Conservation (phyloP, 2,797 vertebrate species). For the Caiman crocodilus region DNA sequence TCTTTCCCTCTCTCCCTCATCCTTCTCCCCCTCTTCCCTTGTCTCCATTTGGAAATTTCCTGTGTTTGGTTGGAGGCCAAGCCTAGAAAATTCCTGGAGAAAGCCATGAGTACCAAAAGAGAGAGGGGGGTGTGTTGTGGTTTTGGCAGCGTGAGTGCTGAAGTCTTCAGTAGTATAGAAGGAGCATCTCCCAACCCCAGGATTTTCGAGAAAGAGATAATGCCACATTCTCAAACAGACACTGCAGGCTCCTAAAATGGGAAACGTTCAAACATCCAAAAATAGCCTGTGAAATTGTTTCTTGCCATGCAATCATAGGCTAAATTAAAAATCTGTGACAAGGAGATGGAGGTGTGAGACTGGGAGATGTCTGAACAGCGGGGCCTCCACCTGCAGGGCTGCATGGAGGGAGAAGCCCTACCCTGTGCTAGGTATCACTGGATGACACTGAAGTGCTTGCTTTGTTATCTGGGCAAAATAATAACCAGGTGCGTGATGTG, state of each 20-base stretch:
- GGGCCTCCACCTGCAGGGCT: conserved; percentile 16
- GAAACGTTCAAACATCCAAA: neutral
- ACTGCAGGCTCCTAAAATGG: neutral
- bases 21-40: no score
- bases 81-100: neutral
- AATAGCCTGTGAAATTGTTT: neutral
- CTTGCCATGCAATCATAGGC: neutral
- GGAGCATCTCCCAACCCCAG: neutral
- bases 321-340: conserved; percentile 15
- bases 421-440: neutral
- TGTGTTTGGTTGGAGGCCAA: neutral
- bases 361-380: neutral
- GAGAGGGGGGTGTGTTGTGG: neutral
- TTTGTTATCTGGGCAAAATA: conserved; percentile 35
- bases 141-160: neutral
- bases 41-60: no score
- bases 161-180: neutral
- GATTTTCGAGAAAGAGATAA: neutral
- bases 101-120: neutral
- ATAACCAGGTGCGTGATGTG: neutral
- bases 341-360: neutral
- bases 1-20: no score
- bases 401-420: neutral
- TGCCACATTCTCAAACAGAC: neutral
- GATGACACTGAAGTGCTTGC: neutral